Evolutionary conservation across 2,888 invertebrate genomes (phyloP).

Genomic region (Baronia brevicornis): DNA sequence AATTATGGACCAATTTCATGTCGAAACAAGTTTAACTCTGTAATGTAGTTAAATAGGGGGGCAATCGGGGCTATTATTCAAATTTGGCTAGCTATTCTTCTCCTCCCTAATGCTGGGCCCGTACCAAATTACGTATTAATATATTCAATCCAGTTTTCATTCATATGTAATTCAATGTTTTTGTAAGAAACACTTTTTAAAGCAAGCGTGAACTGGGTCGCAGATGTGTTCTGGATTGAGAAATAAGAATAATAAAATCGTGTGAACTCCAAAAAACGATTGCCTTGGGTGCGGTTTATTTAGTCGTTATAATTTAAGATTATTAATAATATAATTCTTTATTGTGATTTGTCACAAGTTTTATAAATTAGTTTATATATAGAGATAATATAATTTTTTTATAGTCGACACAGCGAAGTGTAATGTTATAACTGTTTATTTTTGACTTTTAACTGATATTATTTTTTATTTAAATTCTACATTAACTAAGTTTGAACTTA

Average conservation of each 20-base stretch:
- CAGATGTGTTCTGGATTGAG: slow-evolving; percentile 64
- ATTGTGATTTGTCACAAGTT: too few relatives aligned
- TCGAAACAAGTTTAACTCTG: slow-evolving; percentile 53
- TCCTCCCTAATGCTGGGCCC: slow-evolving; percentile 64
- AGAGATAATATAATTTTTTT: too few relatives aligned
- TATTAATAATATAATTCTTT: too few relatives aligned
- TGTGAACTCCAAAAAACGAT: too few relatives aligned
- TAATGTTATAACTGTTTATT: too few relatives aligned
- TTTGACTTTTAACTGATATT: too few relatives aligned
- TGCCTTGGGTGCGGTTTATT: too few relatives aligned
- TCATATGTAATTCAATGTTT: slow-evolving; percentile 68
- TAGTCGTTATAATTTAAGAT: too few relatives aligned
- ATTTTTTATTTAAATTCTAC: too few relatives aligned
- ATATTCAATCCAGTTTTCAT: slow-evolving; percentile 71
- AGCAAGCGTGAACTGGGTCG: slow-evolving; percentile 62
- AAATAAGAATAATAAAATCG: slow-evolving; percentile 59
- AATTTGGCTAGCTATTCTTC: slow-evolving; percentile 62
- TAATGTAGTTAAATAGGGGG: slow-evolving; percentile 52
- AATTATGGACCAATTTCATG: slow-evolving; percentile 28
- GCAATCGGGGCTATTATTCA: slow-evolving; percentile 40
- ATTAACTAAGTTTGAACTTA: too few relatives aligned
- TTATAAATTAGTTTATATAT: too few relatives aligned
- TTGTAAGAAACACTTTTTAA: slow-evolving; percentile 57
- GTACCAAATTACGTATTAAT: slow-evolving; percentile 69
- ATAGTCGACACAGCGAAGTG: too few relatives aligned